Base-by-base conservation (phyloP, 2,113 vertebrate species). In the Calidris pygmaea region DNA sequence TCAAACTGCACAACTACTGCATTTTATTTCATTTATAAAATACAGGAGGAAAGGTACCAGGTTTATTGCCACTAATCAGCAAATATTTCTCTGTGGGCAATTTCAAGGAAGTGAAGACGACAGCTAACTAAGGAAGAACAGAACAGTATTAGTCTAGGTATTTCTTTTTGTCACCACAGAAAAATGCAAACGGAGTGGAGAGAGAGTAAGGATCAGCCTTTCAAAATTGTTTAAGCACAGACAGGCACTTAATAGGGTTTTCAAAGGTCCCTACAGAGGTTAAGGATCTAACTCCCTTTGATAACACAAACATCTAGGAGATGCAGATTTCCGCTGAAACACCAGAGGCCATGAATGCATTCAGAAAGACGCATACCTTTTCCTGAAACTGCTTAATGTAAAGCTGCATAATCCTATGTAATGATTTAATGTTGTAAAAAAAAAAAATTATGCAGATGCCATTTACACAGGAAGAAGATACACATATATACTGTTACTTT, bases 181-280 rank as follows among this genome's bases (percentile, higher is more conserved):
- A 80, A 24, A 71, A 21, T 7, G 11, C n/a, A 56, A 60, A 79
- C 1, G 2, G 83, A 15, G 24, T 0, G 0, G 26, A 52, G 23
- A 37, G 17, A 78, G 6, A 65, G 18, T 39, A 52, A 72, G 22
- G 48, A 75, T 23, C 26, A 71, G 27, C 20, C 63, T 77, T 39
- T 59, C 79, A 78, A 72, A 85, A 58, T 1, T 29, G 8, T 35
- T 76, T 37, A 65, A 91, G 53, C 23, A 72, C 21, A 56, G 53
- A 80, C 0, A 60, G 22, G 37, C 14, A 53, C 9, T 58, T 59
- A 26, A 29, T 5, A 16, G 16, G 4, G 16, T 48, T 95, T 63
- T 85, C 52, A 39, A 52, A 82, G n/a, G 26, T 53, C 12, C 30
- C 39, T 24, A 12, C 5, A 63, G 48, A 68, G 18, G 34, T 65